Percentiles rank a stretch among this genome's conserved stretches.
These are phyloP conservation scores for Tadarida brasiliensis DNA, from an alignment of 2,797 vertebrate genomes.

Conservation along the genomic window DNA sequence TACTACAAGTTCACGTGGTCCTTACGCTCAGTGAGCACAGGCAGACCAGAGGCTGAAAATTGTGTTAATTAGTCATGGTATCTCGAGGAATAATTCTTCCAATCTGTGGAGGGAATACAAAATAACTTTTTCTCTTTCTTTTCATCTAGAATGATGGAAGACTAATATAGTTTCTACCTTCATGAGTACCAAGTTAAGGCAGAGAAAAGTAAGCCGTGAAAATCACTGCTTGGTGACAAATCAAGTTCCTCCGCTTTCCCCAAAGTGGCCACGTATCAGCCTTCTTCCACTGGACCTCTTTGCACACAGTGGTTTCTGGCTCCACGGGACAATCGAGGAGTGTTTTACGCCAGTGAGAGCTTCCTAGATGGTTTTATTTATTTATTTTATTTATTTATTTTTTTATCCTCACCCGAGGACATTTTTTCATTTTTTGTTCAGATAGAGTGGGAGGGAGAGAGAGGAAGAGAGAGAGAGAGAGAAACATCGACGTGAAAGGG, in stretches of 20 bases:
- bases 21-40: background rate
- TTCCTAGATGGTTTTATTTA: background rate
- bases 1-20: rapidly evolving
- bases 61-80: background rate
- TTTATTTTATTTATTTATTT: no score
- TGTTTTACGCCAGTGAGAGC: background rate
- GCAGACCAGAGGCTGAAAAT: background rate
- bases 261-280: no score
- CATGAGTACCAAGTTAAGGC: background rate
- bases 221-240: background rate
- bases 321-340: background rate
- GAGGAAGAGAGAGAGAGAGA: no score
- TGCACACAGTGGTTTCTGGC: background rate
- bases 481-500: no score
- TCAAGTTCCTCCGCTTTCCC: background rate
- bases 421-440: no score
- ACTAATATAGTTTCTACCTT: background rate
- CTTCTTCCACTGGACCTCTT: background rate
- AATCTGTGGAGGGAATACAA: background rate
- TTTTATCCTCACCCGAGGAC: no score
- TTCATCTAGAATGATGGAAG: background rate
- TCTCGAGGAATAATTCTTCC: background rate
- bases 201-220: background rate
- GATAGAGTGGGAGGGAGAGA: no score
- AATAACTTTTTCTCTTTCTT: background rate